phyloP scores from a whole-genome alignment of 1,140 invertebrate genomes.

The Trichonephila clavata region DNA sequence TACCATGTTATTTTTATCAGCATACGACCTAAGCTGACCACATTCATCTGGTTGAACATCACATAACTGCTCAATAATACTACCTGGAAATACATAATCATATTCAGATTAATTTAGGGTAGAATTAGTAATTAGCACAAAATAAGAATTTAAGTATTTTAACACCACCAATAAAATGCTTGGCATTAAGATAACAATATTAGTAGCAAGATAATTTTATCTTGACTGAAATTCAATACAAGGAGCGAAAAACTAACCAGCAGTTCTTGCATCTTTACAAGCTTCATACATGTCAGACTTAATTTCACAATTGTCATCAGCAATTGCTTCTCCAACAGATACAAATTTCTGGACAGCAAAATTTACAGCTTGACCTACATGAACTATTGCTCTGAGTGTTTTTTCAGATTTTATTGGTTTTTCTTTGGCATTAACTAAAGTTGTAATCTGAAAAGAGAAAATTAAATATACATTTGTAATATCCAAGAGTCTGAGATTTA shows the following conservation, averaged over 20 bases:
- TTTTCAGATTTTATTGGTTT: slow-evolving; percentile 83
- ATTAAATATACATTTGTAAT: neutral
- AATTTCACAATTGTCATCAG: slow-evolving; percentile 98
- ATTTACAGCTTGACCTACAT: slow-evolving; percentile 98
- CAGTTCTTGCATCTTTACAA: slow-evolving; percentile 96
- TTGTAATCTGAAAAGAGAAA: slow-evolving; percentile 90
- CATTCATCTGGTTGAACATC: slow-evolving; percentile 82
- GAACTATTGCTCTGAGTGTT: slow-evolving; percentile 88
- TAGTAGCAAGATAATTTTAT: neutral
- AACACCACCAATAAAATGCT: neutral
- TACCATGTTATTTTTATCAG: slow-evolving; percentile 84
- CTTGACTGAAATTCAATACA: neutral
- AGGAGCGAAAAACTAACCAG: slow-evolving; percentile 85
- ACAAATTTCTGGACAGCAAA: slow-evolving; percentile 98
- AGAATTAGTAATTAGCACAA: neutral
- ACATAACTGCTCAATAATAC: slow-evolving; percentile 93
- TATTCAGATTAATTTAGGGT: neutral
- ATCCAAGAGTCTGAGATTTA: too few species aligned
- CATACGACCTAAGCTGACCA: slow-evolving; percentile 73
- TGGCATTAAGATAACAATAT: too few species aligned
- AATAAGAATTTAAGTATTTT: too few species aligned
- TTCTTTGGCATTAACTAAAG: slow-evolving; percentile 88
- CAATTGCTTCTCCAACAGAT: slow-evolving; percentile 98
- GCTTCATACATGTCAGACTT: slow-evolving; percentile 98
- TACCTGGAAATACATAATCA: slow-evolving; percentile 83